phyloP scores from a whole-genome alignment of 2,113 vertebrate species.

The Hydrolagus affinis region DNA sequence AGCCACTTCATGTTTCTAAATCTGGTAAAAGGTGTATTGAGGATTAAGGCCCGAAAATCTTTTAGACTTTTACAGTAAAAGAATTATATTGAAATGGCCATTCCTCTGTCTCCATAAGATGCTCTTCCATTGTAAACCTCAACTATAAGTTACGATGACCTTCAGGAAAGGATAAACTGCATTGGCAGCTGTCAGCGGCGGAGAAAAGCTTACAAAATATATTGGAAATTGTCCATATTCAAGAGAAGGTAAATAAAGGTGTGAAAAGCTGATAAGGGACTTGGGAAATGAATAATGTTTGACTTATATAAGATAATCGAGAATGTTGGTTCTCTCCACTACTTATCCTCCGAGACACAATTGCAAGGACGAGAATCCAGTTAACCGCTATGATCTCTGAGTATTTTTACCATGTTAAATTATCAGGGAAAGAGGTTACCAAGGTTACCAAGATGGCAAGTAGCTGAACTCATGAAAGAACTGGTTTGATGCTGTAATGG shows the following conservation, averaged over 20 bases:
- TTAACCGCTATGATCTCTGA: background rate
- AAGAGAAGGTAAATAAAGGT: background rate
- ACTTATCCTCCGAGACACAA: background rate
- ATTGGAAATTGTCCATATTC: background rate
- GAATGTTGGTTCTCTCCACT: background rate
- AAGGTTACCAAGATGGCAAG: too few species aligned
- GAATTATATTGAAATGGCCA: background rate
- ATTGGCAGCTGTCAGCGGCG: background rate
- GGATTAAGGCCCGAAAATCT: background rate
- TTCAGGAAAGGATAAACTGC: background rate
- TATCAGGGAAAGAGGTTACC: background rate
- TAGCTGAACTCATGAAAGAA: too few species aligned
- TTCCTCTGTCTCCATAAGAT: background rate
- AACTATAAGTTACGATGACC: background rate
- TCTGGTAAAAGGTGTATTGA: background rate
- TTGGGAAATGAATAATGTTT: background rate
- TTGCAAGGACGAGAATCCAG: background rate
- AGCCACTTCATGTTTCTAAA: background rate
- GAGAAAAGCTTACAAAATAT: background rate
- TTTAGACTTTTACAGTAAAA: background rate
- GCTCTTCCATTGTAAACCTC: background rate
- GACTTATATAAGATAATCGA: background rate
- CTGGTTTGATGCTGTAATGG: too few species aligned
- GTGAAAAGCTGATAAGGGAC: background rate
- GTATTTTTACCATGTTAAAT: background rate